phyloP scores from a whole-genome alignment of 2,888 invertebrate species.

The Scaptomyza cyrtandrae region DNA sequence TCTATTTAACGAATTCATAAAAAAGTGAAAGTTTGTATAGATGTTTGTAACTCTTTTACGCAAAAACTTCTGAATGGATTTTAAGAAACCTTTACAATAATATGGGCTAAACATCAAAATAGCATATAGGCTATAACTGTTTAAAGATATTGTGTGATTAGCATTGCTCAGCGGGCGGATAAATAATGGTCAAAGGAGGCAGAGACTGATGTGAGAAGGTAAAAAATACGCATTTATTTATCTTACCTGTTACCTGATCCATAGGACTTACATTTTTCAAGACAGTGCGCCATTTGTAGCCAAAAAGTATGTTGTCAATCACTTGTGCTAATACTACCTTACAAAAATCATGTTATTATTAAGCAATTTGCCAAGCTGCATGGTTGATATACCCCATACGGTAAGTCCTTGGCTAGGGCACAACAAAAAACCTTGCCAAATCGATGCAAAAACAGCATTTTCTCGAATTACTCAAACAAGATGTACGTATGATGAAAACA shows the following conservation, averaged over 20 bases:
- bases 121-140: too few relatives aligned
- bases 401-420: background rate
- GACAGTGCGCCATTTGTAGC: background rate
- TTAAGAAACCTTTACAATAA: too few relatives aligned
- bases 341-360: background rate
- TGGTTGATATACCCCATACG: background rate
- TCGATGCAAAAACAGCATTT: slow-evolving; percentile 52
- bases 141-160: too few relatives aligned
- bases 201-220: too few relatives aligned
- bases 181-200: too few relatives aligned
- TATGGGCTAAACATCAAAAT: too few relatives aligned
- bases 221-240: too few relatives aligned
- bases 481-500: slow-evolving; percentile 46
- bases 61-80: too few relatives aligned
- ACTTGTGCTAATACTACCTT: background rate
- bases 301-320: background rate
- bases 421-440: slow-evolving; percentile 55
- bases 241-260: background rate
- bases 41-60: too few relatives aligned
- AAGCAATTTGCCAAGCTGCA: background rate
- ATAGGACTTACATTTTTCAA: background rate
- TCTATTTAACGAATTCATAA: too few relatives aligned
- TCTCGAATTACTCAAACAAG: slow-evolving; percentile 61
- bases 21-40: too few relatives aligned
- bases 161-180: too few relatives aligned